These are phyloP conservation scores for Drosophila paranaensis DNA, from an alignment of 2,888 invertebrate species.

Conservation along the genomic window DNA sequence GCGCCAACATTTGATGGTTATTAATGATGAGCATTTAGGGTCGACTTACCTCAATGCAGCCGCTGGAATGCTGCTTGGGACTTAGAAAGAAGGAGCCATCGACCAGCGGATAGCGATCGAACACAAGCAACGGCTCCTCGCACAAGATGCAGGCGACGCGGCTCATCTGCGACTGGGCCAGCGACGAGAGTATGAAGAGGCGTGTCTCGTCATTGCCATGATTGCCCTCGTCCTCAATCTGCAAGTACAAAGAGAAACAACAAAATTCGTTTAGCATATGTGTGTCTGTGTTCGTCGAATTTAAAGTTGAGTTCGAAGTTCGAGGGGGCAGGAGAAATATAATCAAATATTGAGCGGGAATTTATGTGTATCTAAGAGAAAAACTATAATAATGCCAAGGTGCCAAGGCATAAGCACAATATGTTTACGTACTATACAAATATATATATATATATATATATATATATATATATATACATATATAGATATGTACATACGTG, in stretches of 20 bases:
- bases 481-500: too few relatives aligned
- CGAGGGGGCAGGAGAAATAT: background rate
- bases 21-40: conserved; percentile 61
- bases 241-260: conserved; percentile 79
- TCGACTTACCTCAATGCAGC: conserved; percentile 92
- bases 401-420: conserved; percentile 55
- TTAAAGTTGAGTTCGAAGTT: conserved; percentile 13
- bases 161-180: conserved; percentile 95
- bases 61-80: conserved; percentile 94
- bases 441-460: conserved; percentile 1
- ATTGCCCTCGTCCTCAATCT: conserved; percentile 99
- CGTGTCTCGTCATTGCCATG: conserved; percentile 99
- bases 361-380: conserved; percentile 32
- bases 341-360: conserved; percentile 38
- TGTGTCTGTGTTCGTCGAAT: conserved; percentile 9
- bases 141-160: conserved; percentile 95
- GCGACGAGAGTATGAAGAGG: conserved; percentile 96
- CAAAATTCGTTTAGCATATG: conserved; percentile 25
- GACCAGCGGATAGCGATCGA: conserved; percentile 98
- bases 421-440: conserved; percentile 28
- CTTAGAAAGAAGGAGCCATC: conserved; percentile 99
- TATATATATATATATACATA: background rate
- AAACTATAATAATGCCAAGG: conserved; percentile 51
- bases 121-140: conserved; percentile 94
- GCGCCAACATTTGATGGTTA: conserved; percentile 56